phyloP scores from a whole-genome alignment of 2,888 invertebrate species.

The Ecliptopera silaceata region DNA sequence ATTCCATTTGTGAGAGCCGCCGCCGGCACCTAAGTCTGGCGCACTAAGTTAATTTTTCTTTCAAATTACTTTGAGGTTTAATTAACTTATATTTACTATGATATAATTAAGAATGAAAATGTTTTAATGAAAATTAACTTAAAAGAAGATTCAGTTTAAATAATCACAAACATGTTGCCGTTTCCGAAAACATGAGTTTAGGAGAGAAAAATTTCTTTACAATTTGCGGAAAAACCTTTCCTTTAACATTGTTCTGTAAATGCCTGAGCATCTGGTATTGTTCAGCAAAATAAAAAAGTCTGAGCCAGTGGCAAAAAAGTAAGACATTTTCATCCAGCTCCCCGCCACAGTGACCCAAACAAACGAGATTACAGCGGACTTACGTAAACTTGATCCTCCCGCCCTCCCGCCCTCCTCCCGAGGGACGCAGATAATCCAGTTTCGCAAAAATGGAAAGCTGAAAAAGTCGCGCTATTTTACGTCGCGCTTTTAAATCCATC shows the following conservation, averaged over 20 bases:
- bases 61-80: too few species aligned
- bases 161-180: too few species aligned
- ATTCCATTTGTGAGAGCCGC: not conserved
- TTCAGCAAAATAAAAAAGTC: not conserved
- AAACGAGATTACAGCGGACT: constrained; percentile 66
- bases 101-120: too few species aligned
- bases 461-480: constrained; percentile 42
- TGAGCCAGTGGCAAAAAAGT: not conserved
- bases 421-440: constrained; percentile 70
- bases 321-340: constrained; percentile 11
- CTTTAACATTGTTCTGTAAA: too few species aligned
- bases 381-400: constrained; percentile 53
- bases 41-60: too few species aligned
- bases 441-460: constrained; percentile 61
- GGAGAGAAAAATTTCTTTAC: too few species aligned
- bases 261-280: not conserved
- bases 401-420: constrained; percentile 32
- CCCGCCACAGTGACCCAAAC: constrained; percentile 47
- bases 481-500: constrained; percentile 34
- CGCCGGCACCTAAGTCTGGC: not conserved
- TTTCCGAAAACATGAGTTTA: too few species aligned
- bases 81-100: too few species aligned
- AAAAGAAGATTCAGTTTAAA: too few species aligned
- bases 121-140: too few species aligned
- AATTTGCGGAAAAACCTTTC: too few species aligned